These are phyloP conservation scores for Drosophila kepulauana DNA, from an alignment of 1,140 invertebrate genomes.

Conservation along the genomic window DNA sequence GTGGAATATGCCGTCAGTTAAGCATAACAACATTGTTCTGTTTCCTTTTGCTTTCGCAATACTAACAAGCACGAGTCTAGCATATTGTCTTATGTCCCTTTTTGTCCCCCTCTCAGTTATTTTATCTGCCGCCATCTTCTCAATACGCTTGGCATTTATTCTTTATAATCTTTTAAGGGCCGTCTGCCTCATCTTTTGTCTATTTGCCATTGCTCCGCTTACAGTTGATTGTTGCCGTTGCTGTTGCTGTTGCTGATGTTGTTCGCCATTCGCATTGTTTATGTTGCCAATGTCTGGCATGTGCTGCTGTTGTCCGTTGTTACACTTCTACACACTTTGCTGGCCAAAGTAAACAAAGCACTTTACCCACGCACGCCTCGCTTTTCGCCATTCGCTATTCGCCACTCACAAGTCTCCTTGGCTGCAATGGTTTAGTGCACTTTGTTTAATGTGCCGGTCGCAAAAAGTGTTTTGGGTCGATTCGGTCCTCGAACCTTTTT, in stretches of 20 bases:
- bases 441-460: slow-evolving; percentile 44
- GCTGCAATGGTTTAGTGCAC: slow-evolving; percentile 50
- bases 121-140: not conserved
- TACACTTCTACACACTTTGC: not conserved
- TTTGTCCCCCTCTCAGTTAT: not conserved
- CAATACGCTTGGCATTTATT: slow-evolving; percentile 32
- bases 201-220: slow-evolving; percentile 46
- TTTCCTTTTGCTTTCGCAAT: not conserved
- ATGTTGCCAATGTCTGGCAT: slow-evolving; percentile 45
- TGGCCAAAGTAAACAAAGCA: slow-evolving; percentile 21
- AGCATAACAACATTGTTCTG: slow-evolving; percentile 11
- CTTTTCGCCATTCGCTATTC: not conserved
- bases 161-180: slow-evolving; percentile 78
- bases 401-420: not conserved
- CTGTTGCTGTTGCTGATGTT: not conserved
- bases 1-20: slow-evolving; percentile 13
- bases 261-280: slow-evolving; percentile 56
- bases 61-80: not conserved
- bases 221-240: slow-evolving; percentile 23
- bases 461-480: slow-evolving; percentile 26
- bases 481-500: not conserved
- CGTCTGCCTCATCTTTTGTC: slow-evolving; percentile 69
- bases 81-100: slow-evolving; percentile 1
- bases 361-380: slow-evolving; percentile 15
- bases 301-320: not conserved